phyloP scores from a whole-genome alignment of 2,797 vertebrate genomes.

The Erethizon dorsatum region DNA sequence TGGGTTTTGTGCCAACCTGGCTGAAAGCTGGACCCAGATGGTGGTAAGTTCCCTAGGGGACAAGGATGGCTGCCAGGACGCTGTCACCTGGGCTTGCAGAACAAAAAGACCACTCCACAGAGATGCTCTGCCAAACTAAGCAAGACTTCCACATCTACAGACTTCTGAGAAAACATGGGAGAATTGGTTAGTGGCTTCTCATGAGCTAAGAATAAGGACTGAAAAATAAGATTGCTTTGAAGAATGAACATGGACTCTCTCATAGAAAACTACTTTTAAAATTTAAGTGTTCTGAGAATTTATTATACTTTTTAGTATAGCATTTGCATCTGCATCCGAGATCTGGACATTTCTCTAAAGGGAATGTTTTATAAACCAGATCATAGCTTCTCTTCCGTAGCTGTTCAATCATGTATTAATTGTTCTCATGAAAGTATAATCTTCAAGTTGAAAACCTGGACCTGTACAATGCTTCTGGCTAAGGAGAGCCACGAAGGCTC shows the following conservation, averaged over 20 bases:
- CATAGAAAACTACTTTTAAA: constrained; percentile 40
- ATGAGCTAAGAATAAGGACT: background rate
- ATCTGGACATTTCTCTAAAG: background rate
- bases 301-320: background rate
- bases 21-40: background rate
- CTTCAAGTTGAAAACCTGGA: background rate
- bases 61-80: background rate
- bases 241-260: background rate
- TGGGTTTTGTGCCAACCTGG: background rate
- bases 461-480: background rate
- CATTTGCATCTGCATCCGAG: background rate
- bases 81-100: background rate
- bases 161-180: constrained; percentile 13
- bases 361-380: background rate
- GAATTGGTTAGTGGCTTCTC: background rate
- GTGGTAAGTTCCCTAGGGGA: background rate
- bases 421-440: background rate
- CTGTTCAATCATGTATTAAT: background rate
- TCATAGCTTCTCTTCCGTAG: background rate
- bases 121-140: background rate
- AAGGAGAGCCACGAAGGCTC: background rate
- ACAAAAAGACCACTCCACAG: background rate
- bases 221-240: background rate
- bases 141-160: background rate
- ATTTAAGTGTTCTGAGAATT: constrained; percentile 42